Evolutionary conservation across 2,888 invertebrate genomes (phyloP), one percentile per base, ranked within the genome.

Genomic region (Drosophila aldrichi): DNA sequence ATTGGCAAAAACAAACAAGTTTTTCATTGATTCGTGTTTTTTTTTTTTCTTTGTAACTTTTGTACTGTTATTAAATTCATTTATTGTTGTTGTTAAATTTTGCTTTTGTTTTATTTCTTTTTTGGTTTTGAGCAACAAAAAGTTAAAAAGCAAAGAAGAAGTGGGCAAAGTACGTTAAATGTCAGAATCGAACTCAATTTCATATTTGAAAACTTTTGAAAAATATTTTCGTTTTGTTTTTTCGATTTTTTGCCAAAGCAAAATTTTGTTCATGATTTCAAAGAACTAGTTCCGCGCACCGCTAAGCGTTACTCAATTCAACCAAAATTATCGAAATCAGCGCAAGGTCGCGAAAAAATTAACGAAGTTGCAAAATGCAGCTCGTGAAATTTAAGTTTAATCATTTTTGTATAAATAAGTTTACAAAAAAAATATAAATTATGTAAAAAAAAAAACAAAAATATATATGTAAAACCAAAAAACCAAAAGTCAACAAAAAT

Each of bases 371-470:
- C 65, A 46, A 71, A 69, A 57, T 48, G 38, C 56, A 60, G 20
- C 70, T 61, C 73, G 74, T 80, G 74, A 88, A 83, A 74, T 72
- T 77, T 79, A 76, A 74, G 76, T 72, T 69, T 74, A 69, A 74
- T 73, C 68, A 49, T 49, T 63, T 81, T 68, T 65, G 74, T 58
- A 67, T 2, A 70, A 68, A 82, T 88, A 88, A 84, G 83, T 82
- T 85, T 75, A 51, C 49, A 62, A 79, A 79, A 82, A 49, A 43
- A 46, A 76, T 61, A 82, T 69, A 58, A 56, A 63, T 49, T 41
- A 75, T 70, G 70, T 69, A 68, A 68, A 44, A 44, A 79, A 66
- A 60, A 82, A 79, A 71, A 57, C 56, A 41, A 46, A 69, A 60
- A 69, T 34, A 44, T 44, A 2, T 58, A 69, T 56, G 56, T 68